These are phyloP conservation scores for Scrobipalpa atriplicella DNA, from an alignment of 2,888 invertebrate genomes.

Conservation along the genomic window DNA sequence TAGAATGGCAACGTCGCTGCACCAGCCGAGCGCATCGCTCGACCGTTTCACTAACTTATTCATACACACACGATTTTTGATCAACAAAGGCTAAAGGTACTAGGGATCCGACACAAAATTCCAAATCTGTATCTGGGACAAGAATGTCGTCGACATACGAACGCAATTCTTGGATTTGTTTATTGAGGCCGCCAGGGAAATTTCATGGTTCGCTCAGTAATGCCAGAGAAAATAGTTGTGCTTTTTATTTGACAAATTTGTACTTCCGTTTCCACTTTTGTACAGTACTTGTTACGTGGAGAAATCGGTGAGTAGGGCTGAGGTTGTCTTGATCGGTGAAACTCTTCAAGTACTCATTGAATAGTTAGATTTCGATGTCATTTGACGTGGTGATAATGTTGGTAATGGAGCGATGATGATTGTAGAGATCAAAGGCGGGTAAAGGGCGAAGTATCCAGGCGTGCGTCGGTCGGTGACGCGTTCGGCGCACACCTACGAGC, in stretches of 20 bases:
- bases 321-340: not conserved
- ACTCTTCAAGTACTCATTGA: conserved; percentile 8
- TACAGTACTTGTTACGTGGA: not conserved
- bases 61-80: conserved; percentile 34
- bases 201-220: conserved; percentile 55
- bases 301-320: conserved; percentile 7
- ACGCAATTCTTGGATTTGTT: conserved; percentile 42
- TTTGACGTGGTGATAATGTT: not conserved
- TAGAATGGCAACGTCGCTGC: conserved; percentile 71
- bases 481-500: conserved; percentile 46
- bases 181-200: conserved; percentile 54
- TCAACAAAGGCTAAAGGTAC: conserved; percentile 9
- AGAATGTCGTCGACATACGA: conserved; percentile 35
- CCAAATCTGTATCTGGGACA: conserved; percentile 33
- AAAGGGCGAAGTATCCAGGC: conserved; percentile 48
- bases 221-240: conserved; percentile 46
- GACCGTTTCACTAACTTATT: conserved; percentile 57
- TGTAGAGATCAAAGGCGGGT: conserved; percentile 2
- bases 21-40: conserved; percentile 54
- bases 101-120: conserved; percentile 17
- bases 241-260: conserved; percentile 4
- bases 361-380: not conserved
- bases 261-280: conserved; percentile 24
- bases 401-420: conserved; percentile 2
- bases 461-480: conserved; percentile 67